Conservation (phyloP, 2,113 vertebrate genomes). For the Emydura subglobosa region DNA sequence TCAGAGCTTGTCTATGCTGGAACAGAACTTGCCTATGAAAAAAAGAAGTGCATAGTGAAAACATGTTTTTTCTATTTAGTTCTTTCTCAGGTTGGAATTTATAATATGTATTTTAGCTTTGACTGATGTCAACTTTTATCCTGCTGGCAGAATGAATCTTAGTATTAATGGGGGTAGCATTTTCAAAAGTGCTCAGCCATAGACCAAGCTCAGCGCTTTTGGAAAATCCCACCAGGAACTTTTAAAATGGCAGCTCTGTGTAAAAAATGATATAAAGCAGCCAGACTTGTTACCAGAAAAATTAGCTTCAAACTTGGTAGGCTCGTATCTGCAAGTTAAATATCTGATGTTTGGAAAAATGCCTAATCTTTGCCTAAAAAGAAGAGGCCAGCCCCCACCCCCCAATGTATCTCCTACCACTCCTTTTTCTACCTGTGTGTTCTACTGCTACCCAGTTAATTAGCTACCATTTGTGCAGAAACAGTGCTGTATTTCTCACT, state of each 20-base stretch:
- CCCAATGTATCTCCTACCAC: neutral
- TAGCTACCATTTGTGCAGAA: neutral
- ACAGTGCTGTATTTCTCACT: neutral
- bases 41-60: neutral
- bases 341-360: neutral
- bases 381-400: neutral
- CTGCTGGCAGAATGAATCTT: neutral
- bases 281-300: neutral
- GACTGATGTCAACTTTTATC: neutral
- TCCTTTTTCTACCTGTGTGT: neutral
- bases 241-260: neutral
- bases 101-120: neutral
- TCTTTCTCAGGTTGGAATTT: neutral
- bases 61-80: neutral
- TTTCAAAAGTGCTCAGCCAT: neutral
- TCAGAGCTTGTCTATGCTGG: slow-evolving; percentile 91
- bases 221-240: neutral
- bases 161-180: neutral
- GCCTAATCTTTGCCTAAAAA: neutral
- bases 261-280: neutral
- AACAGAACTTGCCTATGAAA: slow-evolving; percentile 89
- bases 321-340: neutral
- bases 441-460: neutral
- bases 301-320: neutral
- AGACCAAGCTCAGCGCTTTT: neutral